A percentile compares a stretch with the other conserved stretches of the same genome.
Conservation (phyloP, 2,888 invertebrate species). For the Mesoligia furuncula region DNA sequence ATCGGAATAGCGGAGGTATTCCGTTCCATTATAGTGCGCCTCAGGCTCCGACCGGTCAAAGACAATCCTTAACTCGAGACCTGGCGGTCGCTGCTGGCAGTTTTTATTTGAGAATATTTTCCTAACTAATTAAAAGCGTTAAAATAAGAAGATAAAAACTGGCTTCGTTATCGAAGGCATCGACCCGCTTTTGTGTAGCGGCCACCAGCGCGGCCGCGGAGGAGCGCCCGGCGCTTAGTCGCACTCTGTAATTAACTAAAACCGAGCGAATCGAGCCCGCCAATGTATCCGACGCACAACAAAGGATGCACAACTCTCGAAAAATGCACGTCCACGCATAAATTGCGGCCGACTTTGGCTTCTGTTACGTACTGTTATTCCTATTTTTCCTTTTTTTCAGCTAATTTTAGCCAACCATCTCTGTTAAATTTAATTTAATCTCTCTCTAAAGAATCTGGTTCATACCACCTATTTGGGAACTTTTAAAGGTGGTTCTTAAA, state of each 20-base stretch:
- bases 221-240: slow-evolving; percentile 79
- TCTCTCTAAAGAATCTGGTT: background rate
- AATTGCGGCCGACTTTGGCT: slow-evolving; percentile 67
- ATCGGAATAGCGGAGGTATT: slow-evolving; percentile 82
- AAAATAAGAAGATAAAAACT: slow-evolving; percentile 89
- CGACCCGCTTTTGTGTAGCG: slow-evolving; percentile 89
- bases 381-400: slow-evolving; percentile 53
- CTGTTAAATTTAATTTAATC: slow-evolving; percentile 25
- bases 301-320: slow-evolving; percentile 78
- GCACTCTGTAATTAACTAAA: slow-evolving; percentile 89
- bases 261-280: slow-evolving; percentile 74
- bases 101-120: slow-evolving; percentile 90
- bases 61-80: slow-evolving; percentile 83
- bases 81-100: slow-evolving; percentile 81
- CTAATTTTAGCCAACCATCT: slow-evolving; percentile 46
- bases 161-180: slow-evolving; percentile 89
- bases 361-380: slow-evolving; percentile 64
- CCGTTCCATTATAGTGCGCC: slow-evolving; percentile 82
- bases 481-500: background rate
- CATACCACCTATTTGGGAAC: background rate
- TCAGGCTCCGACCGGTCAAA: slow-evolving; percentile 81
- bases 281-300: slow-evolving; percentile 75
- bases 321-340: slow-evolving; percentile 79
- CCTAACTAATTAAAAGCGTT: slow-evolving; percentile 91
- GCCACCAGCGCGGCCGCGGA: slow-evolving; percentile 81